Conservation (phyloP, 2,797 vertebrate species). For the Chromis chromis region DNA sequence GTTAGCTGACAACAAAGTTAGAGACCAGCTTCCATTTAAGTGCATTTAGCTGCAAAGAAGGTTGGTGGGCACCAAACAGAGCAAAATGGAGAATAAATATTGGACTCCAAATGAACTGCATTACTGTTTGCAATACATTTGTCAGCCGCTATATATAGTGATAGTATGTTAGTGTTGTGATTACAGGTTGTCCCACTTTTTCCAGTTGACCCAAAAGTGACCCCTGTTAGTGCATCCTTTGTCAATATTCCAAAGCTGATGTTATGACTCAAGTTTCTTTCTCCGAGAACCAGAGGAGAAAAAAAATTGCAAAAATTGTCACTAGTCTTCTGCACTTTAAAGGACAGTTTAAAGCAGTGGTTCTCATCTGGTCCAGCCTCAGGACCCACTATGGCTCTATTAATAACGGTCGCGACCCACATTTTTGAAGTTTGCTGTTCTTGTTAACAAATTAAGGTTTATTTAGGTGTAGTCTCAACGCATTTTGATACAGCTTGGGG, state of each 20-base stretch:
- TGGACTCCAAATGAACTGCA: neutral
- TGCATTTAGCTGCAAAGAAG: neutral
- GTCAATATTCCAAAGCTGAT: constrained; percentile 1
- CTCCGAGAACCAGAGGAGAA: neutral
- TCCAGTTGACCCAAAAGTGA: neutral
- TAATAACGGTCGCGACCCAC: no score
- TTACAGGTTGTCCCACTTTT: neutral
- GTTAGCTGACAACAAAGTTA: neutral
- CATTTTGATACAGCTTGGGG: no score
- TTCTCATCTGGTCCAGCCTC: no score
- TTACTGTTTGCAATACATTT: no score
- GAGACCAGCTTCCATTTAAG: neutral
- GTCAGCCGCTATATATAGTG: no score
- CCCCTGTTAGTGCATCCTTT: neutral
- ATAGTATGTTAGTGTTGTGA: neutral
- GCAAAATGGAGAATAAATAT: constrained; percentile 9
- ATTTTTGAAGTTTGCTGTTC: no score
- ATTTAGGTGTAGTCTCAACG: no score
- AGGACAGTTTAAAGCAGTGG: neutral
- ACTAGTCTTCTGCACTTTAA: neutral
- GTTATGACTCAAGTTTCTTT: neutral
- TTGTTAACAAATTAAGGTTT: no score
- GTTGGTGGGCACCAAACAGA: constrained; percentile 22
- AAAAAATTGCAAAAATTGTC: neutral
- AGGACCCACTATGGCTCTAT: no score